A percentile compares a stretch with the other conserved stretches of the same genome.
phyloP scores from a whole-genome alignment of 2,113 vertebrate genomes.

The Ranitomeya variabilis region DNA sequence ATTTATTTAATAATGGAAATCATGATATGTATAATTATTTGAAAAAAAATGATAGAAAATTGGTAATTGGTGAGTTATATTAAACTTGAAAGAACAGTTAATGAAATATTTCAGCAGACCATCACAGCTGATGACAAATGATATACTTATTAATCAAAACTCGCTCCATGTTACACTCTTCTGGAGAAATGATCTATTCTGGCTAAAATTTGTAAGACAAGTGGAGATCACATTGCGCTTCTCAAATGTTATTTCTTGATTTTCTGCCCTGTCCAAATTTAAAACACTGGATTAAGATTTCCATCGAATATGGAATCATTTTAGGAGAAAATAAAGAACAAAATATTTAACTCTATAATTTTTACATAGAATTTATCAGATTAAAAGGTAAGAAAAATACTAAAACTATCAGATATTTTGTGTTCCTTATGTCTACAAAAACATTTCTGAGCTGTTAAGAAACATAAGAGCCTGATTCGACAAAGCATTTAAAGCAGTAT shows the following conservation, averaged over 20 bases:
- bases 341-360: background rate
- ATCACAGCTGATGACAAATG: conserved; percentile 49
- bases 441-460: too few species aligned
- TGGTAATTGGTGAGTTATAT: conserved; percentile 31
- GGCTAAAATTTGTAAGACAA: background rate
- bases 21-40: conserved; percentile 5
- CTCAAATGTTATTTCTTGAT: background rate
- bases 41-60: conserved; percentile 28
- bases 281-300: background rate
- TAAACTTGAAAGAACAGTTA: conserved; percentile 39
- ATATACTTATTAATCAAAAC: conserved; percentile 51
- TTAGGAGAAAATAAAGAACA: background rate
- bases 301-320: conserved; percentile 2
- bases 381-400: too few species aligned
- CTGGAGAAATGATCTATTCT: background rate
- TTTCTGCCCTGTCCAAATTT: conserved; percentile 1
- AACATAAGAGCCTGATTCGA: too few species aligned
- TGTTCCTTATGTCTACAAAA: background rate
- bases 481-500: too few species aligned
- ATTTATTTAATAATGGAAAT: conserved; percentile 34
- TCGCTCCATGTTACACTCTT: background rate
- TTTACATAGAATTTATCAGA: background rate
- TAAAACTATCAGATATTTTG: background rate
- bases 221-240: conserved; percentile 31
- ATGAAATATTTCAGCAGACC: conserved; percentile 51